A percentile compares a stretch with the other conserved stretches of the same genome.
Conservation (phyloP, 2,797 vertebrate genomes). For the Crossoptilon crossoptilon region DNA sequence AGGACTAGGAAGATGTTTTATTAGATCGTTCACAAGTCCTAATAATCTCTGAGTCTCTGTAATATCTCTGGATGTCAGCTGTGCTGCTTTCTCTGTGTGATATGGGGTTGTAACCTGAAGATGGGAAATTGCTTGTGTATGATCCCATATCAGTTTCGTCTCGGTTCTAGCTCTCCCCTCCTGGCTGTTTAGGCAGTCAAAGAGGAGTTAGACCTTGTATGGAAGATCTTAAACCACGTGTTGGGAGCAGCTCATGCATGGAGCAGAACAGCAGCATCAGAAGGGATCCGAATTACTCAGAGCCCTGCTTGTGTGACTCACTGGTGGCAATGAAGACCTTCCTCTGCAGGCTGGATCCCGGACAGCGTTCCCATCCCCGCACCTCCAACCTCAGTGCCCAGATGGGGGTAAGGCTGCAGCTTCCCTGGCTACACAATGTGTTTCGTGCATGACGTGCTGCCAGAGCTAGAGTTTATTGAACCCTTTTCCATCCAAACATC, state of each 20-base stretch:
- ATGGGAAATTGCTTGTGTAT: background rate
- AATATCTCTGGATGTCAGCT: background rate
- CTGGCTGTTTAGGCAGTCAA: background rate
- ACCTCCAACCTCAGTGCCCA: fast-evolving
- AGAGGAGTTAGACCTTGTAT: background rate
- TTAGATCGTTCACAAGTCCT: slow-evolving; percentile 34
- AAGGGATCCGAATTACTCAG: background rate
- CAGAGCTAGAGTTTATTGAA: background rate
- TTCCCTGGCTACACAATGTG: background rate
- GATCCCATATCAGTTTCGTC: background rate
- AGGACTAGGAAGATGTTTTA: slow-evolving; percentile 46
- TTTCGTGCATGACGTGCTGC: background rate
- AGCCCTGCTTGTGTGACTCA: background rate
- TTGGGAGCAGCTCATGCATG: background rate
- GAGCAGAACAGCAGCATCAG: background rate
- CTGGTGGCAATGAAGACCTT: background rate
- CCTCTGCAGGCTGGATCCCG: background rate
- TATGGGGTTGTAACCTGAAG: background rate
- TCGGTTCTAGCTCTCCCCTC: background rate
- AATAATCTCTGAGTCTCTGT: background rate
- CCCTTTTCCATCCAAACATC: background rate
- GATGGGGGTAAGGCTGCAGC: background rate
- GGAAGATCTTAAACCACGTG: background rate
- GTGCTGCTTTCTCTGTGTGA: background rate
- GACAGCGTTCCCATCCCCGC: fast-evolving